Conservation (phyloP, 1,140 invertebrate genomes). For the Mizuhopecten yessoensis region DNA sequence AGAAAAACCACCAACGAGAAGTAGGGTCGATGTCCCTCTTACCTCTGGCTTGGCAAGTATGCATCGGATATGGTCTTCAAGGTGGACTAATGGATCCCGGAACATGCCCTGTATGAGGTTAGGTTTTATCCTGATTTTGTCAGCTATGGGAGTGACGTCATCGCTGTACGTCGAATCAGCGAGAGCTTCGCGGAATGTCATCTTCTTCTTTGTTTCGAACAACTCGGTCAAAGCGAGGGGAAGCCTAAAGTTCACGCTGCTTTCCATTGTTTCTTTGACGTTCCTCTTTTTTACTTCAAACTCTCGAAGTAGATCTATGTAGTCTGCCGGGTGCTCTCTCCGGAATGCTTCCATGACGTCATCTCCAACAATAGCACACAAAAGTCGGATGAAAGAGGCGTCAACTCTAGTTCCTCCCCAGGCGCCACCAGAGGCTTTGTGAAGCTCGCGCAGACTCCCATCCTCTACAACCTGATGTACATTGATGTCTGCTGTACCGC, state of each 20-base stretch:
- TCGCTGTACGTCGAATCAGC: slow-evolving; percentile 52
- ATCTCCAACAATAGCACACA: slow-evolving; percentile 60
- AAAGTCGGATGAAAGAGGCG: slow-evolving; percentile 59
- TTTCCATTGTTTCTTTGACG: slow-evolving; percentile 49
- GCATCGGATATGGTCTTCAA: slow-evolving; percentile 56
- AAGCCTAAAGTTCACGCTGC: slow-evolving; percentile 45
- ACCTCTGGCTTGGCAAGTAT: slow-evolving; percentile 49
- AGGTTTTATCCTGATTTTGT: slow-evolving; percentile 58
- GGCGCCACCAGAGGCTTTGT: slow-evolving; percentile 63
- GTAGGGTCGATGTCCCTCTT: slow-evolving; percentile 41
- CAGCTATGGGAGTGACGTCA: slow-evolving; percentile 31
- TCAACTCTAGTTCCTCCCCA: slow-evolving; percentile 70
- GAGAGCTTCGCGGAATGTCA: slow-evolving; percentile 49
- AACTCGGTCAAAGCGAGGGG: slow-evolving; percentile 49
- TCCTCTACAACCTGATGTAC: slow-evolving; percentile 63
- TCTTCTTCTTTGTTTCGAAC: slow-evolving; percentile 29
- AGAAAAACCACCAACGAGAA: slow-evolving; percentile 63
- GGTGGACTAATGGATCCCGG: slow-evolving; percentile 57
- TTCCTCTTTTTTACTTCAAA: slow-evolving; percentile 66
- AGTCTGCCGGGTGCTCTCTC: slow-evolving; percentile 42
- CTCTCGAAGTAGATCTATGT: slow-evolving; percentile 58
- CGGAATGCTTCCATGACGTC: slow-evolving; percentile 51
- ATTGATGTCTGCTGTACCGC: slow-evolving; percentile 67
- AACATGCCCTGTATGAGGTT: slow-evolving; percentile 57
- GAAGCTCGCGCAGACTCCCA: slow-evolving; percentile 61